phyloP scores from a whole-genome alignment of 1,140 invertebrate genomes.

The Antheraea pernyi region DNA sequence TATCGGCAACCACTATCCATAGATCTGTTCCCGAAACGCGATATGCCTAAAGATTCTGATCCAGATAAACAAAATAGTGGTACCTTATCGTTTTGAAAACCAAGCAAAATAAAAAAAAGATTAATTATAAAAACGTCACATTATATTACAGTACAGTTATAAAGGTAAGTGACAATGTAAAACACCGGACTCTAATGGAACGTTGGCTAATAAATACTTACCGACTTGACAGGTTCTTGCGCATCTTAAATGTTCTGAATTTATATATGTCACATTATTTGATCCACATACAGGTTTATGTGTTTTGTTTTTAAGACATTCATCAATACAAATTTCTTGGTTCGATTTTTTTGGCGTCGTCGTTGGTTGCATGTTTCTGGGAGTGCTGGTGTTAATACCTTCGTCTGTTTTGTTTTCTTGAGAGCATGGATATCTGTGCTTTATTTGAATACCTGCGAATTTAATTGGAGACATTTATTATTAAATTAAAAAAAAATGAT shows the following conservation, averaged over 20 bases:
- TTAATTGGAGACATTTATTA: not conserved
- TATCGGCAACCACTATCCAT: too few species aligned
- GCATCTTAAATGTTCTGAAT: slow-evolving; percentile 81
- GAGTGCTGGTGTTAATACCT: not conserved
- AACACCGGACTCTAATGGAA: too few species aligned
- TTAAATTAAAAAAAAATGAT: too few species aligned
- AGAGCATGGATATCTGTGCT: not conserved
- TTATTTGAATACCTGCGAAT: not conserved
- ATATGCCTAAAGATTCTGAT: too few species aligned
- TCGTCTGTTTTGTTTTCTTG: not conserved
- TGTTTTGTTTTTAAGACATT: slow-evolving; percentile 77
- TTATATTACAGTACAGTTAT: too few species aligned
- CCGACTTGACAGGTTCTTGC: slow-evolving; percentile 66
- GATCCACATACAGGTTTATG: slow-evolving; percentile 86
- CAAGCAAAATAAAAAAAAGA: too few species aligned
- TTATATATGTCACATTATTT: slow-evolving; percentile 82
- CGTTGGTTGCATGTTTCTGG: not conserved
- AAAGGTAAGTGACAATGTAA: too few species aligned
- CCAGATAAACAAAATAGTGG: too few species aligned
- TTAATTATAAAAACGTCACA: too few species aligned
- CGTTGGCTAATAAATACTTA: slow-evolving; percentile 13
- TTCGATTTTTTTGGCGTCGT: not conserved
- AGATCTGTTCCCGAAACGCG: too few species aligned
- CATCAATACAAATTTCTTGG: not conserved
- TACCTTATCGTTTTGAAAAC: too few species aligned